These are phyloP conservation scores for Nineta flava DNA, from an alignment of 2,888 invertebrate genomes.

Conservation along the genomic window DNA sequence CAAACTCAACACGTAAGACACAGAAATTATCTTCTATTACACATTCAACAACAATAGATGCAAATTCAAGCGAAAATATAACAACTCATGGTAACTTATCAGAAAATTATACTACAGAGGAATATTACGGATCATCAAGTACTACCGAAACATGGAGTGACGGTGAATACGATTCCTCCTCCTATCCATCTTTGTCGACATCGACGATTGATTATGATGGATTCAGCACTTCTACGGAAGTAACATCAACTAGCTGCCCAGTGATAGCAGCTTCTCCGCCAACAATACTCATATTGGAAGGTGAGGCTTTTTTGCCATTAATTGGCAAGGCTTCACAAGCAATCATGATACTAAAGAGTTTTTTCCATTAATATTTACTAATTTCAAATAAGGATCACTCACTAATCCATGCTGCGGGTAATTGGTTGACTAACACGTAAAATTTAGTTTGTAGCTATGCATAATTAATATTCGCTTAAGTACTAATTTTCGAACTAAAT, in stretches of 20 bases:
- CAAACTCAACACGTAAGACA: background rate
- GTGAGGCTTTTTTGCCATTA: constrained; percentile 29
- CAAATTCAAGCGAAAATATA: constrained; percentile 14
- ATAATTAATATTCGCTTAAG: background rate
- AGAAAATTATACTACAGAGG: too few relatives aligned
- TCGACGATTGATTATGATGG: constrained; percentile 13
- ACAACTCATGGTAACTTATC: constrained; percentile 3
- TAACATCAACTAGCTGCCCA: constrained; percentile 21
- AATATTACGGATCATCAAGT: constrained; percentile 5
- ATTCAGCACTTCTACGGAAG: constrained; percentile 17
- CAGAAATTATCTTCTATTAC: background rate
- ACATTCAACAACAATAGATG: constrained; percentile 9
- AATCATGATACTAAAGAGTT: background rate
- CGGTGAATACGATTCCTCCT: constrained; percentile 1
- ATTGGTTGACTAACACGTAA: too few relatives aligned
- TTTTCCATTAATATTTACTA: background rate
- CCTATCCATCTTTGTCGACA: constrained; percentile 4
- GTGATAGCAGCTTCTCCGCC: constrained; percentile 39
- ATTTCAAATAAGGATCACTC: background rate
- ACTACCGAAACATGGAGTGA: constrained; percentile 9
- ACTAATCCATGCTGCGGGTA: too few relatives aligned
- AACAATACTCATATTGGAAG: constrained; percentile 72
- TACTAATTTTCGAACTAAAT: background rate
- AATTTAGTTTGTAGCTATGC: too few relatives aligned
- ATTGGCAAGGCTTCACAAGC: constrained; percentile 1